A percentile compares a stretch with the other conserved stretches of the same genome.
Conservation (phyloP, 1,140 invertebrate species). For the Zeugodacus cucurbitae region DNA sequence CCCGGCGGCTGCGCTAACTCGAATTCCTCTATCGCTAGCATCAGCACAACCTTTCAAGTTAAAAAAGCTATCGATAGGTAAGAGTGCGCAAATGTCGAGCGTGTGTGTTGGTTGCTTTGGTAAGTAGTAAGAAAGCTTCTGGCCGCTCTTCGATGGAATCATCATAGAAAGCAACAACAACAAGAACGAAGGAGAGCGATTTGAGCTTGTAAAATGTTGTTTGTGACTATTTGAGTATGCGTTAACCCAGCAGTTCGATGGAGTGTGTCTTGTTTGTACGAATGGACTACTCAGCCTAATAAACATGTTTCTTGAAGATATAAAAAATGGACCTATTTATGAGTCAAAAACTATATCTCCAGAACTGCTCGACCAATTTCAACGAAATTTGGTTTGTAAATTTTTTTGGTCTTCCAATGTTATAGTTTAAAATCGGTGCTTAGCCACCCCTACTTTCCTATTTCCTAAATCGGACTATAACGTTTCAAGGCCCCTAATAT, state of each 20-base stretch:
- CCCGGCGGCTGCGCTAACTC: constrained; percentile 23
- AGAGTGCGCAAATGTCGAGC: neutral
- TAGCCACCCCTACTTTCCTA: too few species aligned
- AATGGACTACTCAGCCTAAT: too few species aligned
- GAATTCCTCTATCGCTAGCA: neutral
- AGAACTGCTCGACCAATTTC: too few species aligned
- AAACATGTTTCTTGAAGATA: too few species aligned
- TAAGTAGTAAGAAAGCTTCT: neutral
- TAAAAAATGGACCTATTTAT: too few species aligned
- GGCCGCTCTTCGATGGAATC: neutral
- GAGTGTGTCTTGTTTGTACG: neutral
- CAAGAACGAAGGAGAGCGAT: neutral
- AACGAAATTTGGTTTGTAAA: too few species aligned
- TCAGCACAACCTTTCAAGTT: constrained; percentile 7
- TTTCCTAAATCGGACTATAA: too few species aligned
- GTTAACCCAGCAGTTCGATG: neutral
- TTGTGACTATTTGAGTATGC: neutral
- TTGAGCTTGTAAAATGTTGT: neutral
- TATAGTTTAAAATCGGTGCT: too few species aligned
- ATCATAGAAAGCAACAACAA: neutral
- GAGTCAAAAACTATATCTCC: too few species aligned
- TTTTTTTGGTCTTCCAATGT: too few species aligned
- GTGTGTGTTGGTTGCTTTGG: neutral
- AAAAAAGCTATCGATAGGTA: constrained; percentile 8
- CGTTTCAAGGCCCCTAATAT: too few species aligned